Percentiles rank a stretch among this genome's conserved stretches.
phyloP scores from a whole-genome alignment of 2,888 invertebrate species.

The Lypha dubia region DNA sequence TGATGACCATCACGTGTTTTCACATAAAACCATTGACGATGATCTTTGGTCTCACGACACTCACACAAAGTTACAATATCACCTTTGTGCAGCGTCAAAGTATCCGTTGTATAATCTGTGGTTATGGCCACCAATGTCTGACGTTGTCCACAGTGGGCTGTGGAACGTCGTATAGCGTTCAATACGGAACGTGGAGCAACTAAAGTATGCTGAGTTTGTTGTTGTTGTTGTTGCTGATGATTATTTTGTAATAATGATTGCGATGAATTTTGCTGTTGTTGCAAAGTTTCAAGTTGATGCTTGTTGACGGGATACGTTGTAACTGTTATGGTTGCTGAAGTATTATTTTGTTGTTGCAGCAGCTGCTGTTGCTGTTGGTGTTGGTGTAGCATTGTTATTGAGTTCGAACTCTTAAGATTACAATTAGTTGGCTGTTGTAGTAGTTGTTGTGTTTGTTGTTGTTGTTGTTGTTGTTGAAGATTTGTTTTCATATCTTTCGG shows the following conservation, averaged over 20 bases:
- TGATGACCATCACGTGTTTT: slow-evolving; percentile 88
- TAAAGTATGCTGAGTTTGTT: slow-evolving; percentile 64
- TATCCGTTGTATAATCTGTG: slow-evolving; percentile 86
- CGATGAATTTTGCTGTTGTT: slow-evolving; percentile 69
- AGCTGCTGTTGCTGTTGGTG: slow-evolving; percentile 19
- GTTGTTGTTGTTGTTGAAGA: slow-evolving; percentile 52
- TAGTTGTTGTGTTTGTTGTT: slow-evolving; percentile 48
- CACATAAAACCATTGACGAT: slow-evolving; percentile 91
- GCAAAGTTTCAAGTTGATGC: slow-evolving; percentile 62
- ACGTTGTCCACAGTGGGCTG: slow-evolving; percentile 83
- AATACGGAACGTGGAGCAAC: slow-evolving; percentile 75
- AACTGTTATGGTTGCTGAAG: slow-evolving; percentile 69
- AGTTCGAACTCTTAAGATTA: slow-evolving; percentile 60
- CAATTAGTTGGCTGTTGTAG: slow-evolving; percentile 62
- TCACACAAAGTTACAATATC: slow-evolving; percentile 89
- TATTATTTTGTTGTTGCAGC: slow-evolving; percentile 33
- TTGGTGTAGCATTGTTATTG: slow-evolving; percentile 52
- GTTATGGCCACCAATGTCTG: slow-evolving; percentile 89
- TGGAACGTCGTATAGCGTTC: slow-evolving; percentile 77
- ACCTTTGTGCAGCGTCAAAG: slow-evolving; percentile 87
- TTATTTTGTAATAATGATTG: slow-evolving; percentile 70
- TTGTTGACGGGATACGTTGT: slow-evolving; percentile 63
- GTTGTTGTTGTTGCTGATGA: slow-evolving; percentile 71
- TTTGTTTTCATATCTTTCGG: slow-evolving; percentile 76
- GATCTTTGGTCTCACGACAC: slow-evolving; percentile 85